Conservation (phyloP, 1,140 invertebrate genomes). For the Panulirus ornatus region DNA sequence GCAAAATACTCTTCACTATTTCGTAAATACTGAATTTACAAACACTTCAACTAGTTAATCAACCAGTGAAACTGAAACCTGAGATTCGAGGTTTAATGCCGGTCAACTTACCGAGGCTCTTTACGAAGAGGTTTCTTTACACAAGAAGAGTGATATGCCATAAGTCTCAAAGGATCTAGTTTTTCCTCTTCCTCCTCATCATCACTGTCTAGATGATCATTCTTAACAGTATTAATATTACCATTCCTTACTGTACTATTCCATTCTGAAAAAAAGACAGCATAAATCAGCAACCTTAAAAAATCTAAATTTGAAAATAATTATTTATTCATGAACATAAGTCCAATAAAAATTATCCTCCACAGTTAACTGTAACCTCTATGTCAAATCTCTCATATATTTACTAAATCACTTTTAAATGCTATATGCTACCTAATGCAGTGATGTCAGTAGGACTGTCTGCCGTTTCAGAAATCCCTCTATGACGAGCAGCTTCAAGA, state of each 20-base stretch:
- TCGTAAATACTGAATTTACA: too few species aligned
- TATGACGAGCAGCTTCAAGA: conserved; percentile 32
- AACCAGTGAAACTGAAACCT: too few species aligned
- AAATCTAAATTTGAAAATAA: too few species aligned
- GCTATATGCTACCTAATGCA: conserved; percentile 25
- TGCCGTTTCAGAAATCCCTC: background rate
- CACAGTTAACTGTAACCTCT: background rate
- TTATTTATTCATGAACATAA: background rate
- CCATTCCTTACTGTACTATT: too few species aligned
- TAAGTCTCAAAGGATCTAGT: conserved; percentile 43
- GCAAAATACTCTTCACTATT: too few species aligned
- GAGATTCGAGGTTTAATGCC: too few species aligned
- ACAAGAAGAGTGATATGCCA: conserved; percentile 54
- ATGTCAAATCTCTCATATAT: background rate
- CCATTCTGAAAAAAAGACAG: conserved; percentile 19
- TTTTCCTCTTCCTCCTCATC: conserved; percentile 30
- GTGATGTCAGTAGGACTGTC: background rate
- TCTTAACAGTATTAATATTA: background rate
- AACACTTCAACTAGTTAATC: too few species aligned
- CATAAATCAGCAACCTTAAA: too few species aligned
- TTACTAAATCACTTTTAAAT: background rate
- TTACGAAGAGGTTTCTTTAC: conserved; percentile 17
- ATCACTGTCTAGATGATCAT: conserved; percentile 17
- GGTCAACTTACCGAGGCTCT: background rate
- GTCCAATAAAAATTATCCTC: background rate